Base-by-base conservation (phyloP, 2,113 vertebrate genomes). In the Psammodynastes pulverulentus region DNA sequence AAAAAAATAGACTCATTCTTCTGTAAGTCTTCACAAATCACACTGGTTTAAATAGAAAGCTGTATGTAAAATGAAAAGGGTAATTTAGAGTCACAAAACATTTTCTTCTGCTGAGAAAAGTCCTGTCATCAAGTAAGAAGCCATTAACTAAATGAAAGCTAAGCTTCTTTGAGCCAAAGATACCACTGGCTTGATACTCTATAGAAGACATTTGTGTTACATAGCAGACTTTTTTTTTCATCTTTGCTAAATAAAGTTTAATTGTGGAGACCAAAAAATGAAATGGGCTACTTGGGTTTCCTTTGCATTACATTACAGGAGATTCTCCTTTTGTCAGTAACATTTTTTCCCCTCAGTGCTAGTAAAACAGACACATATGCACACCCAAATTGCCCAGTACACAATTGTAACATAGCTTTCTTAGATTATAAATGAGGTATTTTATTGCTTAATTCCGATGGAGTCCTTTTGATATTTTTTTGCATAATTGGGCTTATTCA, bases 211-310 rank as follows among this genome's bases (percentile, higher is more conserved):
- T 89, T 85, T 85, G 87, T 26, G 45, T 89, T 89, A 43, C n/a
- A 58, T 13, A 89, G 88, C 34, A 89, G 45, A 89, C 34, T 79
- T 43, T 45, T 86, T 53, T 87, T 89, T 92, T 85, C 72, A 92
- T 92, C 94, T 95, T 96, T 85, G 87, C 5, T 21, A 92, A 79
- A 89, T 92, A 95, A 24, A 46, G 84, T 58, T 85, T 84, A 58
- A 89, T n/a, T 56, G 48, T 88, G 48, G 92, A 92, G 49, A 93
- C 49, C 24, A 51, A 92, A 79, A 53, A 88, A 4, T 54, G 29
- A 88, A 92, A 88, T 84, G 72, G 90, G n/a, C 92, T 92, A 8
- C 34, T 93, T 94, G 87, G 79, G 92, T 94, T 96, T 89, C 56
- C 86, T 91, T 24, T 92, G 54, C 91, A 0, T 58, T 93, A 45